phyloP scores from a whole-genome alignment of 2,113 vertebrate genomes.

The Vicugna pacos region DNA sequence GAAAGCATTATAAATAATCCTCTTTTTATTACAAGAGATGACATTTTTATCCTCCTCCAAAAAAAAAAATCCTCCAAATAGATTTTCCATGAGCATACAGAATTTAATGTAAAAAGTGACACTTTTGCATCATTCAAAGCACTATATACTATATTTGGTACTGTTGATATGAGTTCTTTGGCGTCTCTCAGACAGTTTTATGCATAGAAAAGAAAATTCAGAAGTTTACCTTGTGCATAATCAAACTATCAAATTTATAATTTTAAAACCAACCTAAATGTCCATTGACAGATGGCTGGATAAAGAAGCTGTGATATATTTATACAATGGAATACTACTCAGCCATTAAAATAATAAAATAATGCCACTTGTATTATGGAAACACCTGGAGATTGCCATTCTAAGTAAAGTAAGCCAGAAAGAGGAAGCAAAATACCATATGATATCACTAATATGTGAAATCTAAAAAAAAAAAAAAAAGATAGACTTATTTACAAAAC shows the following conservation, averaged over 20 bases:
- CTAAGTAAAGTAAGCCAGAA: too few relatives aligned
- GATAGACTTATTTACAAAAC: too few relatives aligned
- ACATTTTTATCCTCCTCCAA: not conserved
- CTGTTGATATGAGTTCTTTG: not conserved
- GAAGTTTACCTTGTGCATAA: not conserved
- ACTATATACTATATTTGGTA: not conserved
- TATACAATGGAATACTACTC: too few relatives aligned
- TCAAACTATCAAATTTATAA: not conserved
- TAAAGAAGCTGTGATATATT: too few relatives aligned
- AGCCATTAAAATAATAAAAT: too few relatives aligned
- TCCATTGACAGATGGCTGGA: too few relatives aligned
- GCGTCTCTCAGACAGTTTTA: not conserved
- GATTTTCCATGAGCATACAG: not conserved
- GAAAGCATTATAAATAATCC: not conserved
- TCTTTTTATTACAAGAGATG: not conserved
- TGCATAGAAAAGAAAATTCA: not conserved
- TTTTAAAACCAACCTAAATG: not conserved
- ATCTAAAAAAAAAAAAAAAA: too few relatives aligned
- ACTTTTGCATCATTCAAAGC: constrained; percentile 29
- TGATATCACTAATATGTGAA: too few relatives aligned
- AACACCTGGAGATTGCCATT: too few relatives aligned
- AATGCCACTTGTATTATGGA: too few relatives aligned
- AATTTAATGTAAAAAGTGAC: not conserved
- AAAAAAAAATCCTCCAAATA: not conserved
- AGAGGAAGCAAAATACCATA: too few relatives aligned